Base-by-base conservation (phyloP, 1,140 invertebrate genomes). In the Apis laboriosa region DNA sequence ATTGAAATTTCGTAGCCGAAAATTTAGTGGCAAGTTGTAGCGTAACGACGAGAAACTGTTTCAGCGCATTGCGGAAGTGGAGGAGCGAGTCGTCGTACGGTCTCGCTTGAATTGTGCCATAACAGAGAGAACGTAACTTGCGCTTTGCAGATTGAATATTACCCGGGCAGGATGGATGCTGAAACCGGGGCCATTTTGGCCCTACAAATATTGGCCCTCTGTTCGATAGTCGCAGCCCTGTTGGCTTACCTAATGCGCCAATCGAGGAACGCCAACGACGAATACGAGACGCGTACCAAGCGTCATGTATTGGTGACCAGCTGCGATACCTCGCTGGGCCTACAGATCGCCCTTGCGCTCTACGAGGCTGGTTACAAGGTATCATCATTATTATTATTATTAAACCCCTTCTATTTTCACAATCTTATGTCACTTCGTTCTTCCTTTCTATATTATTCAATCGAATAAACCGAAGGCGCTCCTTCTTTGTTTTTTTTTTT, bases 191-290 rank as follows among this genome's bases (percentile, higher is more conserved):
- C 97, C 88, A 95, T 97, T 53, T 94, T 97, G 91, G 96, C 96
- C 84, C 95, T 97, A 86, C 97, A 97, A 92, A 94, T 97, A 86
- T 95, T 97, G 74, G 97, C 97, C 2, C 93, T 97, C 24, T 97
- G 96, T 92, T 97, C 96, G 61, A 97, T 97, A 84, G 97, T 96
- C 49, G 96, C 96, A 1, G 97, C 97, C 13, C 94, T 97, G 82
- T 93, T 97, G 75, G 94, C 97, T 79, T 97, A 97, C 88, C 92
- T 97, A 78, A 94, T 97, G 88, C 95, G 96, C 88, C 97, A 97
- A 92, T 96, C 97, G 53, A 94, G 95, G 84, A 95, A 95, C 34
- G 95, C 96, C 11, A 87, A 82, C 64, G 91, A 92, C 43, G 92
- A 92, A 73, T 92, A 90, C 80, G 91, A 92, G 80, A 90, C 92